Percentiles rank a stretch among this genome's conserved stretches.
These are phyloP conservation scores for Taphrorychus bicolor DNA, from an alignment of 2,888 invertebrate species.

Conservation along the genomic window DNA sequence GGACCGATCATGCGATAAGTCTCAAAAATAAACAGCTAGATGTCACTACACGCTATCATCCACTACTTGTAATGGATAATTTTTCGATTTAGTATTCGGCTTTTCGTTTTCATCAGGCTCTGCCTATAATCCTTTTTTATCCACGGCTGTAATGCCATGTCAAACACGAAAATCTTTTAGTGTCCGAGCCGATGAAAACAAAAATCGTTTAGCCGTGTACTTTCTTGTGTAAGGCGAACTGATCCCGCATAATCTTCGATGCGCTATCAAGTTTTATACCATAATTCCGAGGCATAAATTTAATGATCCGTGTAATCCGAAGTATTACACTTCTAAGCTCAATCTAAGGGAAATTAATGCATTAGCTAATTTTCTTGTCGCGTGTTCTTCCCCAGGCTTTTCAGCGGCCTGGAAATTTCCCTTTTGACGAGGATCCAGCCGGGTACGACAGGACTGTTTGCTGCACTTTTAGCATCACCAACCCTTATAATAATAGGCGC, in stretches of 20 bases:
- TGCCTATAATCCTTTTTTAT: slow-evolving; percentile 21
- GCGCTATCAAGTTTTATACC: slow-evolving; percentile 62
- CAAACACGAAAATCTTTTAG: slow-evolving; percentile 29
- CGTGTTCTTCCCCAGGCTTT: slow-evolving; percentile 30
- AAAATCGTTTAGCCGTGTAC: slow-evolving; percentile 52
- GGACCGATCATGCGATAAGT: too few relatives aligned
- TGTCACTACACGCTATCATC: too few relatives aligned
- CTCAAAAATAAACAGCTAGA: too few relatives aligned
- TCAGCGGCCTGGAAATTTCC: neutral
- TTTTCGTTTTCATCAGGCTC: too few relatives aligned
- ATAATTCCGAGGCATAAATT: slow-evolving; percentile 62
- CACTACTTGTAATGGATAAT: too few relatives aligned
- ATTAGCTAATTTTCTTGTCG: slow-evolving; percentile 48
- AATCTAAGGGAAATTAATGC: slow-evolving; percentile 60
- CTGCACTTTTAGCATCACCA: too few relatives aligned
- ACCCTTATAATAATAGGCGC: too few relatives aligned
- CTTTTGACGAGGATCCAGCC: too few relatives aligned
- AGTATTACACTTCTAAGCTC: slow-evolving; percentile 60
- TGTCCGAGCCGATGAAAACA: too few relatives aligned
- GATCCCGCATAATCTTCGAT: slow-evolving; percentile 61
- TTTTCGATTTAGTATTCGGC: too few relatives aligned
- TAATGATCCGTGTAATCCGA: slow-evolving; percentile 61
- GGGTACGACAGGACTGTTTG: too few relatives aligned
- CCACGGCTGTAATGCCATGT: slow-evolving; percentile 15
- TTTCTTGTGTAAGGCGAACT: slow-evolving; percentile 56